These are phyloP conservation scores for Prunella fulvescens DNA, from an alignment of 2,113 vertebrate species.

Conservation along the genomic window DNA sequence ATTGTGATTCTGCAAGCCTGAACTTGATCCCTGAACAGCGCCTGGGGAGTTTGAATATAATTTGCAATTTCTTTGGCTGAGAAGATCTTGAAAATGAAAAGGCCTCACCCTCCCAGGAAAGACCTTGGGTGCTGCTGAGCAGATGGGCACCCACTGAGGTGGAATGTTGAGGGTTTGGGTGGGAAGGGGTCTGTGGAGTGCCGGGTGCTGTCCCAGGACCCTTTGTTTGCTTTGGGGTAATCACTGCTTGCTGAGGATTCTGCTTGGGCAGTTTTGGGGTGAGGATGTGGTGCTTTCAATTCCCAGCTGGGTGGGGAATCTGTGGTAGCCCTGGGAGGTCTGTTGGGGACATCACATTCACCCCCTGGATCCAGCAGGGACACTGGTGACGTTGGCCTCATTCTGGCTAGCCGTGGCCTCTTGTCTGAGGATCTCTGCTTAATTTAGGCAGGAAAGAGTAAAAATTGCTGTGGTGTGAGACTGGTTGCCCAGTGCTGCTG, in stretches of 20 bases:
- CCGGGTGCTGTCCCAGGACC: too few relatives aligned
- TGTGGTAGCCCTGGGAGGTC: neutral
- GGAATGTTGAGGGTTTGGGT: neutral
- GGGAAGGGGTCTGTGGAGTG: neutral
- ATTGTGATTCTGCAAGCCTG: neutral
- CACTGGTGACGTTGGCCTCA: neutral
- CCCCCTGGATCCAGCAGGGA: neutral
- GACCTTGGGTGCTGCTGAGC: neutral
- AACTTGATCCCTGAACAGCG: neutral
- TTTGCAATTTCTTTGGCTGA: neutral
- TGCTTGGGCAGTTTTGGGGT: neutral
- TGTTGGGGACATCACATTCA: neutral
- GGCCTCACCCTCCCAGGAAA: neutral
- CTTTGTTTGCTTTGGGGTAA: neutral
- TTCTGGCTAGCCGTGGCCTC: neutral
- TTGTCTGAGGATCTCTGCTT: neutral
- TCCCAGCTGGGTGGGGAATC: neutral
- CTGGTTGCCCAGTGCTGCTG: neutral
- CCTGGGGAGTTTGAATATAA: neutral
- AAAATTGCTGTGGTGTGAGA: rapidly evolving
- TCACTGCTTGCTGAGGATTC: neutral
- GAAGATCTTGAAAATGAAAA: neutral
- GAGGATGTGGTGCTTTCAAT: neutral
- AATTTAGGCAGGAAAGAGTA: neutral
- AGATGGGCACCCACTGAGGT: neutral